phyloP scores from a whole-genome alignment of 2,797 vertebrate genomes.

The Cyclura pinguis region DNA sequence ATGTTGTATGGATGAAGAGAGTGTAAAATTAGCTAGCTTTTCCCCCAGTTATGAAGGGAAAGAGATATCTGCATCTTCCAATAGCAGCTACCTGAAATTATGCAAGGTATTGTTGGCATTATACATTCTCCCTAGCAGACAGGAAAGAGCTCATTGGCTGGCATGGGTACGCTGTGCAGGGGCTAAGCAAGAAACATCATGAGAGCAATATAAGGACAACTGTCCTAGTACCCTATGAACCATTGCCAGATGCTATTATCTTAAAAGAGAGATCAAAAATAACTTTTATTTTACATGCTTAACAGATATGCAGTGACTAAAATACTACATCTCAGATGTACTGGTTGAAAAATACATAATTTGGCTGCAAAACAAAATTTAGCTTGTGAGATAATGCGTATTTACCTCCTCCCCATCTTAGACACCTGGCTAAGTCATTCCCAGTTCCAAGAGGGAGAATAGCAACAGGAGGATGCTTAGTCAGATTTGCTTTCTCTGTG shows the following conservation, averaged over 20 bases:
- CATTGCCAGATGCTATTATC: not conserved
- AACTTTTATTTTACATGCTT: not conserved
- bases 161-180: not conserved
- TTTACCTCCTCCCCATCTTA: constrained; percentile 97
- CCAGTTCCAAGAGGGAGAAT: constrained; percentile 96
- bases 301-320: not conserved
- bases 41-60: not conserved
- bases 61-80: not conserved
- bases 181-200: not conserved
- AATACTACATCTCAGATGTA: not conserved
- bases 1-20: not conserved
- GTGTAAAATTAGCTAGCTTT: not conserved
- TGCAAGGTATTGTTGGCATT: not conserved
- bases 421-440: constrained; percentile 94
- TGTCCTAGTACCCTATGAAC: not conserved
- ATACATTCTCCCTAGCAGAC: not conserved
- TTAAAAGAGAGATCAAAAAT: not conserved
- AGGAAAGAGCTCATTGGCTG: not conserved
- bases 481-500: constrained; percentile 93
- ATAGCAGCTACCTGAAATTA: not conserved
- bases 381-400: constrained; percentile 18
- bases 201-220: not conserved
- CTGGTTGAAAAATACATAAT: not conserved
- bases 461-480: constrained; percentile 92
- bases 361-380: not conserved